These are phyloP conservation scores for Porites lobata DNA, from an alignment of 92 coral and sea anemone genomes.

Conservation along the genomic window DNA sequence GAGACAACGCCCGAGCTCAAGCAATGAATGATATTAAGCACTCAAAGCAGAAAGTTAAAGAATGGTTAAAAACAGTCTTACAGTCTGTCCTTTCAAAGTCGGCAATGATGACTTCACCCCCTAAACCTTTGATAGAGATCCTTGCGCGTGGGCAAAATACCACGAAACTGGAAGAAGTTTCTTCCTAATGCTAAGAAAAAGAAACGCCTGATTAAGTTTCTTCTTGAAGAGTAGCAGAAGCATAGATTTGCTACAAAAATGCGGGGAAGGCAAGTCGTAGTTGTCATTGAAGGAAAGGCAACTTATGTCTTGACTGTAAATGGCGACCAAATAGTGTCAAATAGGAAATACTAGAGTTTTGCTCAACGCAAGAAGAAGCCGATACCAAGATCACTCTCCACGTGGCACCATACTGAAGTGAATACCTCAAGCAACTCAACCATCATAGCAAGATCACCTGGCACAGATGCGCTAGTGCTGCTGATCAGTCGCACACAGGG, in stretches of 20 bases:
- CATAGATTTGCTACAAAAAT: too few relatives aligned
- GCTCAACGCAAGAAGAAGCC: not conserved
- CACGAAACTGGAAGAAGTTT: too few relatives aligned
- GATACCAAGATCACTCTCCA: not conserved
- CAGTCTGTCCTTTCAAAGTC: not conserved
- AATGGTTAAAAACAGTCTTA: not conserved
- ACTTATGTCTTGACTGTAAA: too few relatives aligned
- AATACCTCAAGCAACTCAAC: not conserved
- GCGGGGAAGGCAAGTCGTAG: too few relatives aligned
- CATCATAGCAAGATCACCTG: not conserved
- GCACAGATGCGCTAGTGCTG: not conserved
- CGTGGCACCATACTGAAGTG: not conserved
- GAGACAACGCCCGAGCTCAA: too few relatives aligned
- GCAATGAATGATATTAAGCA: not conserved
- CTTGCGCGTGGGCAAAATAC: slow-evolving; percentile 31
- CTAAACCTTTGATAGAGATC: slow-evolving; percentile 37
- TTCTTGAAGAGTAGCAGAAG: too few relatives aligned
- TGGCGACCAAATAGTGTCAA: not conserved
- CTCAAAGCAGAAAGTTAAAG: not conserved
- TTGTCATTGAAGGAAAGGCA: too few relatives aligned
- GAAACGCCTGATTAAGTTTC: too few relatives aligned
- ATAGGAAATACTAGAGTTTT: not conserved
- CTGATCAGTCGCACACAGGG: not conserved
- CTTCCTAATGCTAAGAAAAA: too few relatives aligned
- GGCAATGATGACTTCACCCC: slow-evolving; percentile 8